phyloP scores from a whole-genome alignment of 2,113 vertebrate genomes.

The Anarhynchus alexandrinus region DNA sequence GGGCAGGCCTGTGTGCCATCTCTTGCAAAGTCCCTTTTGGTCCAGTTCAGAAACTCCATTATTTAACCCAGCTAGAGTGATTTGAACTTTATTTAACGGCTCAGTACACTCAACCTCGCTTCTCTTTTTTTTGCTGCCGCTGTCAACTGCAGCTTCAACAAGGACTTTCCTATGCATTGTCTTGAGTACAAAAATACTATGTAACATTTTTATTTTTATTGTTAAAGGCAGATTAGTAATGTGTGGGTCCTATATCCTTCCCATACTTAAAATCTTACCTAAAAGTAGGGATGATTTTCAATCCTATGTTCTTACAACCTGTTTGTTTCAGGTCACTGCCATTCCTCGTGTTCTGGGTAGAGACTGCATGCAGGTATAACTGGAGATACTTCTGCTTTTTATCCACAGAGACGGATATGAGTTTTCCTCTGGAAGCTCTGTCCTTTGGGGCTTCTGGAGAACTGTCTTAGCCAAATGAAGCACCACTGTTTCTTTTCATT shows the following conservation, averaged over 20 bases:
- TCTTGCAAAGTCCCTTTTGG: neutral
- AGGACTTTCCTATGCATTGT: rapidly evolving
- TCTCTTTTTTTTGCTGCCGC: neutral
- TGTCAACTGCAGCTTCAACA: neutral
- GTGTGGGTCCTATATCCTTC: neutral
- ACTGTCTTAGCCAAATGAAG: neutral
- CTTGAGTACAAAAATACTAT: neutral
- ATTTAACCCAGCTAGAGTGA: neutral
- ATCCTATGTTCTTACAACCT: neutral
- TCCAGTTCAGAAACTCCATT: neutral
- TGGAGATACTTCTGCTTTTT: neutral
- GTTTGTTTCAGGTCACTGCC: neutral
- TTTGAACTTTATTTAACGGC: neutral
- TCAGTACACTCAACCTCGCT: neutral
- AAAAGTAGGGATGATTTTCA: neutral
- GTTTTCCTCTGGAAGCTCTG: neutral
- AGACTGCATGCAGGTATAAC: neutral
- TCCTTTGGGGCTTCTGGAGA: neutral
- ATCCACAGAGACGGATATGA: neutral
- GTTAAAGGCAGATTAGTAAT: neutral
- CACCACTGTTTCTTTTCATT: neutral
- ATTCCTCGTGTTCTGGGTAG: neutral
- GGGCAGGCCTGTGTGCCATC: neutral
- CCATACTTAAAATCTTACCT: neutral
- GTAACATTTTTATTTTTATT: neutral